Evolutionary conservation across 1,140 invertebrate species (phyloP).

Genomic region (Mercenaria mercenaria): DNA sequence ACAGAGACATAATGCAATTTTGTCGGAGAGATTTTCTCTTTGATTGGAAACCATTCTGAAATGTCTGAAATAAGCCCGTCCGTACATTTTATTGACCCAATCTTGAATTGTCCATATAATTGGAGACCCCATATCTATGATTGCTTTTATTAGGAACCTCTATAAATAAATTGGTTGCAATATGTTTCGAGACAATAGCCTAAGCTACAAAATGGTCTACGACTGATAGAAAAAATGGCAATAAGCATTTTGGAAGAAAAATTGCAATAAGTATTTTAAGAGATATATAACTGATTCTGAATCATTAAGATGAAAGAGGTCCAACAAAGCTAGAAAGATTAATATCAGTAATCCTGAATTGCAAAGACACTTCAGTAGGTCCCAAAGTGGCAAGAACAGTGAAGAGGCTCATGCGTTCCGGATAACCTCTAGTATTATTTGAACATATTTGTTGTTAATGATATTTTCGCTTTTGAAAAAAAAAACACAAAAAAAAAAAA

Average conservation of each 20-base stretch:
- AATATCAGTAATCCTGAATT: neutral
- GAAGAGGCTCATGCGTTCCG: too few relatives aligned
- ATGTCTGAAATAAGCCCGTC: slow-evolving; percentile 16
- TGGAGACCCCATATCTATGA: slow-evolving; percentile 12
- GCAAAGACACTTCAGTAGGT: neutral
- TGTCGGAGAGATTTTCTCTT: slow-evolving; percentile 37
- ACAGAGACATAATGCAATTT: slow-evolving; percentile 44
- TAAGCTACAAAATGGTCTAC: neutral
- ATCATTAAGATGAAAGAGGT: slow-evolving; percentile 9
- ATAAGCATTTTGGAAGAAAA: slow-evolving; percentile 30
- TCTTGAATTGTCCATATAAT: slow-evolving; percentile 13
- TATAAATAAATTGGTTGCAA: slow-evolving; percentile 21
- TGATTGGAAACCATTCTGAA: slow-evolving; percentile 50
- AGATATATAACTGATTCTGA: neutral
- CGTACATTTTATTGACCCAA: slow-evolving; percentile 19
- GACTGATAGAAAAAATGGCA: neutral
- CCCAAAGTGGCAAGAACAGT: too few relatives aligned
- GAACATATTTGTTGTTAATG: too few relatives aligned
- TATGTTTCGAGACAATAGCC: slow-evolving; percentile 15
- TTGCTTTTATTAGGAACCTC: slow-evolving; percentile 31
- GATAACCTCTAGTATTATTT: too few relatives aligned
- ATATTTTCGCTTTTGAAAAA: too few relatives aligned
- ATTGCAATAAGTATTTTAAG: neutral
- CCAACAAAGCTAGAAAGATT: neutral
- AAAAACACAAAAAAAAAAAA: too few relatives aligned